Base-by-base conservation (phyloP, 2,113 vertebrate species). In the Lagopus muta region DNA sequence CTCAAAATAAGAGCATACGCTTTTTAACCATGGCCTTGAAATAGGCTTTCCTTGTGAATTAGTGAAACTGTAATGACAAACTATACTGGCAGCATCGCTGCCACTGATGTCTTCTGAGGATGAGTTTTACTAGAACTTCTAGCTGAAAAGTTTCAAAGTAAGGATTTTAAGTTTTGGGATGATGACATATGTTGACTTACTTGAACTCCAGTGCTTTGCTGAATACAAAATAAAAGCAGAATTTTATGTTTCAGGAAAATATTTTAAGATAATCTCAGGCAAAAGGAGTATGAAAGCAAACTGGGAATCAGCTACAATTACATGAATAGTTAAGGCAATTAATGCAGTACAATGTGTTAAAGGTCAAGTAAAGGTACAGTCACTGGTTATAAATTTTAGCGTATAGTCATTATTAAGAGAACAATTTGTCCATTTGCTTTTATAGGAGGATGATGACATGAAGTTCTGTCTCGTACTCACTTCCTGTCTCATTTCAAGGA, bases 21-120 rank as follows among this genome's bases (percentile, higher is more conserved):
- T 96, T 94, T 95, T 95, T 93, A 86, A 91, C 78, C 94, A 55
- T 94, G 22, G 19, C 88, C 95, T 97, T 97, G 85, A 93, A 95
- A 94, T 57, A 93, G 72, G 62, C 50, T 92, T 95, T 96, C 81
- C 71, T 88, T 88, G 65, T 85, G 91, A 96, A 82, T 79, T 55
- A 96, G 93, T 38, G 94, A 72, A 90, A 95, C 71, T 94, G 47
- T 96, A 94, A 92, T 90, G 92, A 89, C 77, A 75, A 70, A 14
- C 2, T 1, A 7, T 67, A 30, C 13, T 92, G 32, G 66, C 82
- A 92, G 50, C 74, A 47, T 32, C 27, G 17, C 10, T 17, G 92
- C 93, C 90, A 93, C 47, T 91, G 76, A 19, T 94, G 85, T 95
- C 76, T 82, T 86, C 50, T 79, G 86, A 94, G 95, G 75, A 54